phyloP scores from a whole-genome alignment of 2,797 vertebrate genomes.

The Diglossa cyanea region DNA sequence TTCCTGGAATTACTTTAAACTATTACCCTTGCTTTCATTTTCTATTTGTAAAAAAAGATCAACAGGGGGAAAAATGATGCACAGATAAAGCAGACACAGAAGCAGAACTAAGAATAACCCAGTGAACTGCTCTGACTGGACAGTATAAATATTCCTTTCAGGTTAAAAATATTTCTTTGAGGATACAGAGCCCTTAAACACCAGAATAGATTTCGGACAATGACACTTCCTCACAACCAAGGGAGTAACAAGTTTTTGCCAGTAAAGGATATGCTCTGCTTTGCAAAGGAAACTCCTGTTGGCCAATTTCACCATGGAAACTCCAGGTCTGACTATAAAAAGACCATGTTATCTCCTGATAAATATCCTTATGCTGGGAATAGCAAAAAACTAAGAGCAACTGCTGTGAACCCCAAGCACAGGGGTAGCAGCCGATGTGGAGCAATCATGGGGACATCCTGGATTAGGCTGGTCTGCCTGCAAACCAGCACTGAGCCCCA shows the following conservation, averaged over 20 bases:
- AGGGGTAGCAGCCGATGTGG: accelerated
- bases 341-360: conserved; percentile 18
- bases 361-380: conserved; percentile 36
- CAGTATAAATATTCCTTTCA: conserved; percentile 50
- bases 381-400: neutral
- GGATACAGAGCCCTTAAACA: neutral
- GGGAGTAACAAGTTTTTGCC: neutral
- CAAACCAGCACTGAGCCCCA: neutral
- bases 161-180: conserved; percentile 62
- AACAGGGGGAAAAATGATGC: neutral
- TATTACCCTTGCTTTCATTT: conserved; percentile 15
- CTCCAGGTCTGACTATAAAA: conserved; percentile 34
- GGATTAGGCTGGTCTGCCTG: neutral
- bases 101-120: conserved; percentile 40
- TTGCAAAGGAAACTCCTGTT: conserved; percentile 22
- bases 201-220: conserved; percentile 15
- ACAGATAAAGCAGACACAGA: neutral
- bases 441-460: accelerated
- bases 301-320: conserved; percentile 55
- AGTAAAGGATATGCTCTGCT: conserved; percentile 45
- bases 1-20: neutral
- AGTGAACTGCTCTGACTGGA: neutral
- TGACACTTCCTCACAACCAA: conserved; percentile 11
- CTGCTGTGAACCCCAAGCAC: neutral
- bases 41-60: neutral